These are phyloP conservation scores for Teinopalpus imperialis DNA, from an alignment of 2,888 invertebrate genomes.

Conservation along the genomic window DNA sequence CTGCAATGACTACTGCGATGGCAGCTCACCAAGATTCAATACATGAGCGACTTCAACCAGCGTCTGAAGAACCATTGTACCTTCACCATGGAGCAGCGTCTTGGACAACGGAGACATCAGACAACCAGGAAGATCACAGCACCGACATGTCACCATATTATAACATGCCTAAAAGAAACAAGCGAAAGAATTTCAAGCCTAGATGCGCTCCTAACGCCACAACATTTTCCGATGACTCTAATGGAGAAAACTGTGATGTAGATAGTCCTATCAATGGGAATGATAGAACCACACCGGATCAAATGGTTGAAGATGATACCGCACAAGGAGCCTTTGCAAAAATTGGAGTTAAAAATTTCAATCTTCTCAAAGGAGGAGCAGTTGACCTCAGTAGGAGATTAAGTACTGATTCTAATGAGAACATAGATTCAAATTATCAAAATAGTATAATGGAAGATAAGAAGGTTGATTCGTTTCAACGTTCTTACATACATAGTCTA, in stretches of 20 bases:
- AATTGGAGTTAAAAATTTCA: conserved; percentile 77
- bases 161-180: conserved; percentile 85
- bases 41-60: conserved; percentile 76
- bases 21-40: conserved; percentile 79
- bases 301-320: conserved; percentile 48
- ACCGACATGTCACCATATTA: conserved; percentile 69
- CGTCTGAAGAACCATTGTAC: conserved; percentile 67
- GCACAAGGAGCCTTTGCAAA: conserved; percentile 59
- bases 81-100: conserved; percentile 78
- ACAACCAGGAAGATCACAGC: conserved; percentile 66
- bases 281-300: conserved; percentile 63
- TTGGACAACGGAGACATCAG: conserved; percentile 71
- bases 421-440: conserved; percentile 75
- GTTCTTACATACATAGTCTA: conserved; percentile 76
- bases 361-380: conserved; percentile 71
- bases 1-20: conserved; percentile 83
- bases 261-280: conserved; percentile 66
- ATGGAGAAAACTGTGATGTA: conserved; percentile 59
- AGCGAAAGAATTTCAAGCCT: conserved; percentile 90
- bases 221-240: conserved; percentile 74
- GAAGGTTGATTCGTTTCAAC: conserved; percentile 71
- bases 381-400: conserved; percentile 77
- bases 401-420: conserved; percentile 78
- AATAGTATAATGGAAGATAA: conserved; percentile 70
- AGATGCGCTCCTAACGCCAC: conserved; percentile 84